Base-by-base conservation (phyloP, 1,140 invertebrate species). In the Papilio dardanus region DNA sequence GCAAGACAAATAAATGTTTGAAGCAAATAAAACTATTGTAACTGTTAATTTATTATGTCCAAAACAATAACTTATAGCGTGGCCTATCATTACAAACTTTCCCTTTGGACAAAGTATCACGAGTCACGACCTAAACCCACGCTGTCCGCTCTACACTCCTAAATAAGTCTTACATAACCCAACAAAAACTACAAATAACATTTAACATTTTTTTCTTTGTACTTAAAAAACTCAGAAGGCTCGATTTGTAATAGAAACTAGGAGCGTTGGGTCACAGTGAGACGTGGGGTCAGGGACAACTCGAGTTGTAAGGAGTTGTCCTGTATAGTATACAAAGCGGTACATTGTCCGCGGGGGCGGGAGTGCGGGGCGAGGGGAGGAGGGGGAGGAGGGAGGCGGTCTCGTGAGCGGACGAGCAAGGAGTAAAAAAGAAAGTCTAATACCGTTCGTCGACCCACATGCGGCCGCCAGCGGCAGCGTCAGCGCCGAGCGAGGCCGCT, bases 391-490 rank as follows among this genome's bases (percentile, higher is more conserved):
- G 69, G 67, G 28, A 58, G 28, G 76, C 37, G 37, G 7, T 33
- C 54, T 37, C 50, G 69, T 65, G 40, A 74, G 75, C 75, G 42
- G 73, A 74, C 76, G 76, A 76, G 78, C 77, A 74, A 58, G 79
- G 77, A 81, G 81, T 78, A 88, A 88, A 88, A 90, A 90, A 89
- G 87, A 88, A 87, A 89, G 87, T 89, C 79, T 68, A 69, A 80
- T 86, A 89, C 88, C 88, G 88, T 90, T 88, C 83, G 79, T 76
- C 85, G 88, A 87, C 87, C 87, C 84, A 88, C 81, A 87, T 87
- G 84, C 80, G 76, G 24, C 74, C 75, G 74, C 54, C 42, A 68
- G 65, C 74, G 76, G 33, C 68, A 31, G 66, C 35, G 35, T n/a
- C 50, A 37, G 35, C 35, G n/a, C 46, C 54, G 21, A 35, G 58